Base-by-base conservation (phyloP, 2,888 invertebrate species). In the Phania funesta region DNA sequence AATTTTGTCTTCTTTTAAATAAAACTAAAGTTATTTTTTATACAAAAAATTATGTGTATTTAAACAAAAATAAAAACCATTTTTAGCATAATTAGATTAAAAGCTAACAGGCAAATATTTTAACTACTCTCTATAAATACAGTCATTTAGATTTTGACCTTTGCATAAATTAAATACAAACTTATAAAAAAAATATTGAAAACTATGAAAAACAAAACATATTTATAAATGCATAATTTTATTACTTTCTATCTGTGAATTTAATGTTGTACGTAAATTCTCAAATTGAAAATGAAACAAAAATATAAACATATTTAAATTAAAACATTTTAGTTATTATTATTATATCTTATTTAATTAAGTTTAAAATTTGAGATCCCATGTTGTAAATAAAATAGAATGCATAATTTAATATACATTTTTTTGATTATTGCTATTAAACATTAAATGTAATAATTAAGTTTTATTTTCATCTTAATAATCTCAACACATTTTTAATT, bases 191-290 rank as follows among this genome's bases (percentile, higher is more conserved):
- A 16, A 35, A 18, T 9, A 67, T 26, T 26, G n/a, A 13, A 67
- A 13, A 54, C 46, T 32, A 11, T 11, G 11, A 32, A 32, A 52
- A 65, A 11, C 16, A 41, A 35, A 50, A 26, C 9, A 74, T 29
- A 32, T 46, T 58, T 44, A 46, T 32, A 22, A 41, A 44, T 38
- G 6, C 26, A 70, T 26, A 38, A 58, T 58, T 60, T n/a, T 56
- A 71, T 13, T 68, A 71, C 48, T 71, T 75, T 68, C 58, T 79
- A 32, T 35, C 65, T 73, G 71, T 79, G 78, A 79, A 73, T 79
- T 78, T 78, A 78, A 78, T 78, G 78, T 78, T 78, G 71, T 71
- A 78, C 71, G 65, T 78, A 78, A 78, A 78, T 78, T 78, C 71
- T 41, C 71, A 70, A 32, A 38, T 54, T 11, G 38, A 76, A 67